These are phyloP conservation scores for Marisa cornuarietis DNA, from an alignment of 1,140 invertebrate species.

Conservation along the genomic window DNA sequence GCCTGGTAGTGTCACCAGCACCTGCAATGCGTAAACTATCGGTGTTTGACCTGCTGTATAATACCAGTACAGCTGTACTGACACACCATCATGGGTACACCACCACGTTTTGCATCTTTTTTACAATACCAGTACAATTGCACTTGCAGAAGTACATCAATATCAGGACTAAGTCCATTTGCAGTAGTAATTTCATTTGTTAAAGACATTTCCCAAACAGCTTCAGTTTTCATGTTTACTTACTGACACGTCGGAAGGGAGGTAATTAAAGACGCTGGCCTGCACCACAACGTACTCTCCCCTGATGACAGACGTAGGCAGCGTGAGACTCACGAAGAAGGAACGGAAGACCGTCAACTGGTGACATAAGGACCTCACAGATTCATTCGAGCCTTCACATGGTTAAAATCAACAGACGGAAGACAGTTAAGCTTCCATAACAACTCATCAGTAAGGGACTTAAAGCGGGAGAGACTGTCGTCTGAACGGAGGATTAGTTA, in stretches of 20 bases:
- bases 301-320: conserved; percentile 88
- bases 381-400: too few species aligned
- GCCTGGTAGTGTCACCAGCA: conserved; percentile 46
- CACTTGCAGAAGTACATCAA: background rate
- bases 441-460: too few species aligned
- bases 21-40: conserved; percentile 26
- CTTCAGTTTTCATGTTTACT: conserved; percentile 21
- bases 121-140: background rate
- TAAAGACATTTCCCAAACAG: background rate
- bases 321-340: conserved; percentile 85
- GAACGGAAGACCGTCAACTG: conserved; percentile 85
- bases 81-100: background rate
- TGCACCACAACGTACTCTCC: conserved; percentile 92
- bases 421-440: too few species aligned
- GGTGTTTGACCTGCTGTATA: background rate
- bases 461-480: too few species aligned
- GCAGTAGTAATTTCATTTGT: background rate
- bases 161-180: background rate
- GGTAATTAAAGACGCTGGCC: conserved; percentile 93
- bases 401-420: too few species aligned
- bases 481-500: too few species aligned
- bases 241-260: conserved; percentile 78
- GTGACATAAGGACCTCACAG: conserved; percentile 28
- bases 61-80: background rate
- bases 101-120: background rate